Evolutionary conservation across 2,797 vertebrate species (phyloP).

Genomic region (Sebastes goodei): DNA sequence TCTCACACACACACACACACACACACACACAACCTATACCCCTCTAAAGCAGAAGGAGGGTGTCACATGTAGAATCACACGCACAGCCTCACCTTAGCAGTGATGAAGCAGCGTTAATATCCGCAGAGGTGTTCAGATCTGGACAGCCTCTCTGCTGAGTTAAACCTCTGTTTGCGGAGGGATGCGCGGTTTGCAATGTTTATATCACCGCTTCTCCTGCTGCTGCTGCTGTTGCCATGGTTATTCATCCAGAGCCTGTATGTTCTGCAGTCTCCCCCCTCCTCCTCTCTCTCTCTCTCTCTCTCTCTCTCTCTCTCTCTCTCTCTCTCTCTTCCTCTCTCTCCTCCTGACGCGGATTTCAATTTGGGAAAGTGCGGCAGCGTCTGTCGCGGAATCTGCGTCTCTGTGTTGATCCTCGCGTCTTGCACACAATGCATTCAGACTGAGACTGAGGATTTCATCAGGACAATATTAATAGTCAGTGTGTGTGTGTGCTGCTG

Average conservation of each 20-base stretch:
- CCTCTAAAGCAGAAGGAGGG: conserved; percentile 15
- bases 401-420: conserved; percentile 25
- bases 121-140: conserved; percentile 52
- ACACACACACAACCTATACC: conserved; percentile 12
- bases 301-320: conserved; percentile 1
- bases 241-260: conserved; percentile 83
- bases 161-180: conserved; percentile 45
- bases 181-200: conserved; percentile 73
- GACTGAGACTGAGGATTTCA: conserved; percentile 27
- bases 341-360: conserved; percentile 49
- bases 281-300: not conserved
- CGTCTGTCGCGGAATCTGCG: conserved; percentile 52
- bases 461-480: conserved; percentile 56
- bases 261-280: conserved; percentile 67
- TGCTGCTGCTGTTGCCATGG: conserved; percentile 89
- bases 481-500: conserved; percentile 20
- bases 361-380: conserved; percentile 64
- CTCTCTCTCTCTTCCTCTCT: conserved; percentile 7
- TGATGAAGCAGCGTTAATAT: conserved; percentile 54
- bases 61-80: conserved; percentile 29
- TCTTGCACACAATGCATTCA: conserved; percentile 13
- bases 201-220: conserved; percentile 73
- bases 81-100: conserved; percentile 77
- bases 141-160: conserved; percentile 29
- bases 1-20: conserved; percentile 26